Evolutionary conservation across 2,888 invertebrate genomes (phyloP), one percentile per base, ranked within the genome.

Genomic region (Lycia hirtaria): DNA sequence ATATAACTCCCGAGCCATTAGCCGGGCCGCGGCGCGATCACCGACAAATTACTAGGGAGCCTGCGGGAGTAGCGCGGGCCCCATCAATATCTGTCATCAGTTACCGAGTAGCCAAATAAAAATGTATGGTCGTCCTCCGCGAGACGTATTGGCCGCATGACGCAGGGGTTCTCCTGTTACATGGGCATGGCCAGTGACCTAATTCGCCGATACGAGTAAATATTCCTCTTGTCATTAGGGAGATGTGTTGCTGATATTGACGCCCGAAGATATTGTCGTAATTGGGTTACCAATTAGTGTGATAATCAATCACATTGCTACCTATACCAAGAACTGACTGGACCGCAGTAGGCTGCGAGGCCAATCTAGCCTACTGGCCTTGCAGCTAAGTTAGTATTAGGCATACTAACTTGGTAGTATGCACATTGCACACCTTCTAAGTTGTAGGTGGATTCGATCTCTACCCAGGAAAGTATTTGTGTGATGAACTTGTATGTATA

Each of bases 1-100:
- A 86, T 86, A 85, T 67, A 82, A 82, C 81, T 80, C 81, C 81
- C 78, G 65, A 68, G 62, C 78, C 81, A 86, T 88, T 87, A 88
- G 76, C 74, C 68, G 65, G 69, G 68, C 68, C 68, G 70, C 66
- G 71, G 76, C 69, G 69, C 73, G 80, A 75, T 75, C 73, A 72
- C 75, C 65, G 73, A 73, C 75, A 80, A 81, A 82, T 81, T 69
- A 75, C 71, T 73, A 73, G 82, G 82, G 78, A 76, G 79, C 66
- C 75, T 76, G 76, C 64, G 75, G 72, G 68, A 69, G 75, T 69
- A 73, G 78, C 76, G 74, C 67, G 73, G 79, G 67, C 73, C 75
- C 74, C 89, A 91, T 91, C 88, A 88, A 91, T 92, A 88, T 82
- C 88, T 87, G 89, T 87, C 91, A 83, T 76, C 84, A 74, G 83